phyloP scores from a whole-genome alignment of 2,797 vertebrate genomes.

The Microtus agrestis region DNA sequence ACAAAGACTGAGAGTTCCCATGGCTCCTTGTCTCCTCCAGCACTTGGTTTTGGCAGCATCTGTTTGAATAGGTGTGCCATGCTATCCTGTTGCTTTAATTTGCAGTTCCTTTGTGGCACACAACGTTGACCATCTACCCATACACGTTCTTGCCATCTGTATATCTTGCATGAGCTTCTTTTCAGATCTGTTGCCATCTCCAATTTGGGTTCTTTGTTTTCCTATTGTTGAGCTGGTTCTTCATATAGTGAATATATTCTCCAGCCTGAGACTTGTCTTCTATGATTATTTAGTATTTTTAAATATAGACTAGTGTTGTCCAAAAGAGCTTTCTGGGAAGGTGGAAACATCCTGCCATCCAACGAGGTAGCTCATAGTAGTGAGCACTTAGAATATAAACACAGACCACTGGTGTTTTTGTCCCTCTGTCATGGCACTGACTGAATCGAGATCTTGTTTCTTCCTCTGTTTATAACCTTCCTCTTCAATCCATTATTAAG shows the following conservation, averaged over 20 bases:
- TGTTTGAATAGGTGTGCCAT: not conserved
- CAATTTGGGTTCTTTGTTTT: constrained; percentile 20
- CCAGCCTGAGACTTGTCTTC: constrained; percentile 29
- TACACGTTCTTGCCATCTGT: not conserved
- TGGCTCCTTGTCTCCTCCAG: not conserved
- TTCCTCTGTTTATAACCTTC: constrained; percentile 39
- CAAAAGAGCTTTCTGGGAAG: constrained; percentile 35
- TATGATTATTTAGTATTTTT: constrained; percentile 53
- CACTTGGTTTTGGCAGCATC: not conserved
- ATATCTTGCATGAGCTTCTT: not conserved
- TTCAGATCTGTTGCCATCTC: constrained; percentile 1
- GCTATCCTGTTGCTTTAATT: not conserved
- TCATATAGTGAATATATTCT: constrained; percentile 52
- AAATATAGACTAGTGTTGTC: constrained; percentile 1
- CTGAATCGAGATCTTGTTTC: constrained; percentile 11
- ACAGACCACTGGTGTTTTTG: not conserved
- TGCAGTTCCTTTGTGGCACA: not conserved
- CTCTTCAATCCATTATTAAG: constrained; percentile 48
- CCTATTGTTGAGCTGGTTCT: constrained; percentile 62
- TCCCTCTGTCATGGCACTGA: not conserved
- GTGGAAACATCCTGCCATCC: not conserved
- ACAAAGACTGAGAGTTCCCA: not conserved
- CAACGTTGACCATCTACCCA: not conserved
- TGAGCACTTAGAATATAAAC: constrained; percentile 57
- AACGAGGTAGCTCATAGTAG: not conserved